These are phyloP conservation scores for Cololabis saira DNA, from an alignment of 2,113 vertebrate genomes.

Conservation along the genomic window DNA sequence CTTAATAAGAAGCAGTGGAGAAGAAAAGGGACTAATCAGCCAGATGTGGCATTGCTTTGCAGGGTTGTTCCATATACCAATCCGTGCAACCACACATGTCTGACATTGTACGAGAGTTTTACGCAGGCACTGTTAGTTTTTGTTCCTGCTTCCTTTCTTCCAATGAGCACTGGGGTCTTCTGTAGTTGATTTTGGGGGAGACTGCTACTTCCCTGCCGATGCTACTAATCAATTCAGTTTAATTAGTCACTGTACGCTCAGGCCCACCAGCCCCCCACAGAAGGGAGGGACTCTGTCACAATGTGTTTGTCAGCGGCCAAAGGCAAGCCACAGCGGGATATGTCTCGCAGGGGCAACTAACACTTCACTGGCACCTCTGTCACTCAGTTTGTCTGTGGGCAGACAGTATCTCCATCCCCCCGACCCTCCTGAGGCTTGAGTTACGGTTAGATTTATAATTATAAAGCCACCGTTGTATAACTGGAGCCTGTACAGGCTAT, in stretches of 20 bases:
- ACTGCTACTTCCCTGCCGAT: slow-evolving; percentile 53
- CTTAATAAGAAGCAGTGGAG: no score
- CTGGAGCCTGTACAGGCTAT: no score
- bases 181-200: slow-evolving; percentile 41
- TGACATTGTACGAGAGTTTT: slow-evolving; percentile 6
- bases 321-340: slow-evolving; percentile 43
- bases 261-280: slow-evolving; percentile 26
- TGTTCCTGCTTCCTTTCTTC: slow-evolving; percentile 43
- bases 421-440: no score
- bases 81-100: slow-evolving; percentile 33
- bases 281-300: slow-evolving; percentile 72
- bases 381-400: slow-evolving; percentile 68
- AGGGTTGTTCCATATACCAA: slow-evolving; percentile 38
- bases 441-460: no score
- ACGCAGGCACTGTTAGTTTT: slow-evolving; percentile 45
- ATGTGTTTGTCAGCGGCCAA: slow-evolving; percentile 73
- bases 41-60: slow-evolving; percentile 41
- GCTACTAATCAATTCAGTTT: slow-evolving; percentile 80
- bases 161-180: slow-evolving; percentile 43
- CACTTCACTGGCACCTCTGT: slow-evolving; percentile 66
- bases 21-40: no score
- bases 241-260: slow-evolving; percentile 76
- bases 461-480: no score
- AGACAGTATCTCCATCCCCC: slow-evolving; percentile 48
- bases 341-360: slow-evolving; percentile 67